Evolutionary conservation across 2,113 vertebrate genomes (phyloP).

Genomic region (Parus major): DNA sequence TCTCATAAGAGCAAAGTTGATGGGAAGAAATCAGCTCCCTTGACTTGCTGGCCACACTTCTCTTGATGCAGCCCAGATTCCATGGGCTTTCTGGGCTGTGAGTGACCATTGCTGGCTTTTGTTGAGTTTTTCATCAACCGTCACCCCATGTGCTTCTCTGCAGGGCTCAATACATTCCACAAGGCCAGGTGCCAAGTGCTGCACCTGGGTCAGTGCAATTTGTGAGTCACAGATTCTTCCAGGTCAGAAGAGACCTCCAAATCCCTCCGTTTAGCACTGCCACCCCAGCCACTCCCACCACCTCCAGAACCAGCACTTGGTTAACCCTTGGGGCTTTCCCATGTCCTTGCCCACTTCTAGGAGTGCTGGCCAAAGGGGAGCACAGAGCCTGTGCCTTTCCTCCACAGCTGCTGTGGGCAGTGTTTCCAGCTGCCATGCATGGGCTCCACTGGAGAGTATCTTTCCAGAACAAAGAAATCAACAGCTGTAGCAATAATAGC

Average conservation of each 20-base stretch:
- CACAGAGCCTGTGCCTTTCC: neutral
- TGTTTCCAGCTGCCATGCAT: fast-evolving
- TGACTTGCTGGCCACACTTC: neutral
- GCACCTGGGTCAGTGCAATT: neutral
- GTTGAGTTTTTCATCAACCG: neutral
- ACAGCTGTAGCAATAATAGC: neutral
- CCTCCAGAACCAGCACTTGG: neutral
- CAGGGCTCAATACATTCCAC: neutral
- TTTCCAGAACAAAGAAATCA: neutral
- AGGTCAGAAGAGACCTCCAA: neutral
- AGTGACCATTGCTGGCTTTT: too few species aligned
- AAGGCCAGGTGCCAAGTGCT: neutral
- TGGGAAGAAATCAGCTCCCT: neutral
- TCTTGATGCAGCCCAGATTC: neutral
- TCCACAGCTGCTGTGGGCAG: neutral
- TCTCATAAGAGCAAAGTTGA: neutral
- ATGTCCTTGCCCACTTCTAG: neutral
- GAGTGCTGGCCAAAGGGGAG: neutral
- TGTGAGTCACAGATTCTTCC: neutral
- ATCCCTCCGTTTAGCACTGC: neutral
- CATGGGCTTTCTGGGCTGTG: fast-evolving
- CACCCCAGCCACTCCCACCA: fast-evolving
- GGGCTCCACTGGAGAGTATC: fast-evolving
- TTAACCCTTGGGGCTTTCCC: neutral
- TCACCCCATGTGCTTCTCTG: neutral